phyloP scores from a whole-genome alignment of 2,797 vertebrate genomes.

The Tauraco hartlaubi region DNA sequence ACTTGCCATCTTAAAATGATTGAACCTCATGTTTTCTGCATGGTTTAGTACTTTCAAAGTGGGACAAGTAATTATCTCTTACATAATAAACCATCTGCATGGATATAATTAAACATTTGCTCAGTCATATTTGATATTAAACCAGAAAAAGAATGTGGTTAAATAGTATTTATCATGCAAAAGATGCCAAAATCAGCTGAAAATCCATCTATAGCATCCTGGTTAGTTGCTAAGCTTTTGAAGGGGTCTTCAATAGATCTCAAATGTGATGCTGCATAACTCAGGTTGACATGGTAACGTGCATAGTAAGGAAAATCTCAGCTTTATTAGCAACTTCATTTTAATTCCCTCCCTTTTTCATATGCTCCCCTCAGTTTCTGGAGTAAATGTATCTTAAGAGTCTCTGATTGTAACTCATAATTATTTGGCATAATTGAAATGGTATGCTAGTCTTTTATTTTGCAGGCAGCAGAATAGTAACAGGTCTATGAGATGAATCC shows the following conservation, averaged over 20 bases:
- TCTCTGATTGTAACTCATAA: slow-evolving; percentile 20
- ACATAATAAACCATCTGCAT: slow-evolving; percentile 77
- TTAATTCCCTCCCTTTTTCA: slow-evolving; percentile 50
- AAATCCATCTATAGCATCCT: slow-evolving; percentile 51
- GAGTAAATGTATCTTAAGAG: slow-evolving; percentile 50
- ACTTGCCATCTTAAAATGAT: slow-evolving; percentile 8
- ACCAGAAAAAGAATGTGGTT: slow-evolving; percentile 58
- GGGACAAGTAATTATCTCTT: slow-evolving; percentile 72
- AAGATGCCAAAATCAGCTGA: slow-evolving; percentile 66
- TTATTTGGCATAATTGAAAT: slow-evolving; percentile 43
- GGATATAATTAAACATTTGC: slow-evolving; percentile 72
- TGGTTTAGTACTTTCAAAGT: slow-evolving; percentile 55
- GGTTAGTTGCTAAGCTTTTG: slow-evolving; percentile 65
- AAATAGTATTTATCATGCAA: slow-evolving; percentile 57
- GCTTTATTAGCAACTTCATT: slow-evolving; percentile 61
- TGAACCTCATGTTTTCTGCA: slow-evolving; percentile 43
- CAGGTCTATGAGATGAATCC: slow-evolving; percentile 13
- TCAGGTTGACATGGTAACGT: slow-evolving; percentile 72
- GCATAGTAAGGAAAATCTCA: slow-evolving; percentile 61
- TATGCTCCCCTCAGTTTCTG: slow-evolving; percentile 14
- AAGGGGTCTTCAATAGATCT: slow-evolving; percentile 60
- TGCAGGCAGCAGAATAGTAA: slow-evolving; percentile 1
- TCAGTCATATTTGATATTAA: slow-evolving; percentile 56
- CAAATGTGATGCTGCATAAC: slow-evolving; percentile 61
- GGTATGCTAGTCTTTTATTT: slow-evolving; percentile 5